Percentiles rank a stretch among this genome's conserved stretches.
Conservation (phyloP, 2,113 vertebrate species). For the Dromas ardeola region DNA sequence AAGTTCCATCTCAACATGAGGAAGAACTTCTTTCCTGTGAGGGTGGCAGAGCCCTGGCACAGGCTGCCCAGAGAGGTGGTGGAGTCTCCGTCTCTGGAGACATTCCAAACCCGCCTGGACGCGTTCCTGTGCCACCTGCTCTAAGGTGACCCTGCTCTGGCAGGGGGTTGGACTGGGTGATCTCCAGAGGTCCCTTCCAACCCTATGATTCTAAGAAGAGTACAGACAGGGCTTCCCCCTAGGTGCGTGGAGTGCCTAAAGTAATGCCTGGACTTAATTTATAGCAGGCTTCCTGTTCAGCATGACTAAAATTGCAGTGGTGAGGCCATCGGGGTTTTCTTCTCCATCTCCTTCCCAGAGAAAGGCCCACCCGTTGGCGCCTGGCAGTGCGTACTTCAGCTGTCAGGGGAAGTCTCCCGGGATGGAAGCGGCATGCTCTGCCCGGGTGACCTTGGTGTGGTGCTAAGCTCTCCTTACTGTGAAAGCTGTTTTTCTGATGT, state of each 20-base stretch:
- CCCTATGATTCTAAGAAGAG: too few species aligned
- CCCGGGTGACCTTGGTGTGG: neutral
- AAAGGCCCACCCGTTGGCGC: accelerated
- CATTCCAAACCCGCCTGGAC: too few species aligned
- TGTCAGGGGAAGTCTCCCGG: neutral
- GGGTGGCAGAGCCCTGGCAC: too few species aligned
- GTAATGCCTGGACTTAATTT: accelerated
- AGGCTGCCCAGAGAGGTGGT: too few species aligned
- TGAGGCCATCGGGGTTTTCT: neutral
- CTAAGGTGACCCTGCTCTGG: too few species aligned
- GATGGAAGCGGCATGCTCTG: neutral
- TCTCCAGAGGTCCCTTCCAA: too few species aligned
- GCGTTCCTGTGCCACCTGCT: too few species aligned
- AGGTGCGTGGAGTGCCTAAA: neutral
- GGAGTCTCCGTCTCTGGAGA: too few species aligned
- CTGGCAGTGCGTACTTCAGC: neutral
- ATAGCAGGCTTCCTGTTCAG: neutral
- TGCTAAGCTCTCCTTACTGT: neutral
- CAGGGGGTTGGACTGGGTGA: too few species aligned
- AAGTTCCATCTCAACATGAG: too few species aligned
- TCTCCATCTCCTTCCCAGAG: neutral
- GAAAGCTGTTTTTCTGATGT: neutral
- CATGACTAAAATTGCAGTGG: neutral
- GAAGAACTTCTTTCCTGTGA: too few species aligned
- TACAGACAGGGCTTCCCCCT: neutral